Evolutionary conservation across 1,140 invertebrate genomes (phyloP).

Genomic region (Whitmania pigra): DNA sequence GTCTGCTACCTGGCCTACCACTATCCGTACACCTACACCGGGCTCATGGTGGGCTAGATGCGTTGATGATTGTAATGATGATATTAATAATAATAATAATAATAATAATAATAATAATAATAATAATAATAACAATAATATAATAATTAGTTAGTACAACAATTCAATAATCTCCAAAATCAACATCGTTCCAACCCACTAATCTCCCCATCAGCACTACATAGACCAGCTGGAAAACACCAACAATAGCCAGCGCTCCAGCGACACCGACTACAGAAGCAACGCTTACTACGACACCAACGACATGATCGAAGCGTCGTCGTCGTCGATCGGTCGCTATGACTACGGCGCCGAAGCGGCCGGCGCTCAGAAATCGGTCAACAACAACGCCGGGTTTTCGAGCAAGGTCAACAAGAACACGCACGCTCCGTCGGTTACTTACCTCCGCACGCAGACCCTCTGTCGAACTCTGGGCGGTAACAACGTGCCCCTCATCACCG

Average conservation of each 20-base stretch:
- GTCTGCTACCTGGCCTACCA: conserved; percentile 87
- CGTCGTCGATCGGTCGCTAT: not conserved
- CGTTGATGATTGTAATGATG: not conserved
- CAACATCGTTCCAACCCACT: no score
- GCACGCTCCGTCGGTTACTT: conserved; percentile 36
- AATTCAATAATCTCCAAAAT: no score
- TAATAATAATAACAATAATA: not conserved
- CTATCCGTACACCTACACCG: conserved; percentile 87
- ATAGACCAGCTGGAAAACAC: not conserved
- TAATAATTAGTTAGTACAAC: no score
- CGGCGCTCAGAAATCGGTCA: not conserved
- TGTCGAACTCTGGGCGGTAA: conserved; percentile 72
- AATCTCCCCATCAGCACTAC: not conserved
- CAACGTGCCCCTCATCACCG: conserved; percentile 62
- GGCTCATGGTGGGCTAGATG: conserved; percentile 43
- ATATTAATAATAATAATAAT: not conserved
- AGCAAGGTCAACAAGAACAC: conserved; percentile 28
- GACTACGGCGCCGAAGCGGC: not conserved
- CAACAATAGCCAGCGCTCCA: not conserved
- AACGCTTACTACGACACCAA: not conserved
- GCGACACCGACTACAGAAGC: not conserved
- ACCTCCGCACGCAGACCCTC: conserved; percentile 55
- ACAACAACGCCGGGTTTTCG: not conserved
- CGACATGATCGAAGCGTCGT: no score
- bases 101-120: not conserved